A percentile compares a stretch with the other conserved stretches of the same genome.
Evolutionary conservation across 2,888 invertebrate species (phyloP).

Genomic region (Oasisia sp.): DNA sequence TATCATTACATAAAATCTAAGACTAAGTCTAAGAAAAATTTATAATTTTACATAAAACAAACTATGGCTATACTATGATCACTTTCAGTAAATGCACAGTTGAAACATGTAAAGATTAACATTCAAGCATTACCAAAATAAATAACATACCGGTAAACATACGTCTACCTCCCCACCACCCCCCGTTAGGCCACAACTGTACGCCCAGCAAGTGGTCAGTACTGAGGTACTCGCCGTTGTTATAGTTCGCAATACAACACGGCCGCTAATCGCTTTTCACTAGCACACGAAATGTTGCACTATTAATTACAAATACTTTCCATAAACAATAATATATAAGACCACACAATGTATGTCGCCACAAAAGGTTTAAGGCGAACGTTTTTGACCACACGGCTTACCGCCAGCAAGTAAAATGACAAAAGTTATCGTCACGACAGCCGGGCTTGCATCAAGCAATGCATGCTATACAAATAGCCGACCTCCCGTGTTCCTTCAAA

Average conservation of each 20-base stretch:
- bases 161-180: not conserved
- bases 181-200: not conserved
- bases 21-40: not conserved
- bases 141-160: not conserved
- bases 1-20: not conserved
- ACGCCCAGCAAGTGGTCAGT: not conserved
- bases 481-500: not conserved
- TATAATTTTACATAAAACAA: not conserved
- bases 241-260: not conserved
- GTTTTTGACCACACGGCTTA: not conserved
- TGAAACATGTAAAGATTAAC: not conserved
- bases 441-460: not conserved
- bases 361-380: not conserved
- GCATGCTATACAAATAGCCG: slow-evolving; percentile 1
- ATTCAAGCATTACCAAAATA: not conserved
- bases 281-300: not conserved
- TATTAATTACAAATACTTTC: not conserved
- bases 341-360: not conserved
- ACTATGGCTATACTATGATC: not conserved
- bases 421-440: slow-evolving; percentile 13
- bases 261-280: not conserved
- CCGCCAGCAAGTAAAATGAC: not conserved
- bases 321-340: not conserved
- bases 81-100: not conserved
- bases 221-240: not conserved